Evolutionary conservation across 1,140 invertebrate genomes (phyloP).

Genomic region (Solen grandis): DNA sequence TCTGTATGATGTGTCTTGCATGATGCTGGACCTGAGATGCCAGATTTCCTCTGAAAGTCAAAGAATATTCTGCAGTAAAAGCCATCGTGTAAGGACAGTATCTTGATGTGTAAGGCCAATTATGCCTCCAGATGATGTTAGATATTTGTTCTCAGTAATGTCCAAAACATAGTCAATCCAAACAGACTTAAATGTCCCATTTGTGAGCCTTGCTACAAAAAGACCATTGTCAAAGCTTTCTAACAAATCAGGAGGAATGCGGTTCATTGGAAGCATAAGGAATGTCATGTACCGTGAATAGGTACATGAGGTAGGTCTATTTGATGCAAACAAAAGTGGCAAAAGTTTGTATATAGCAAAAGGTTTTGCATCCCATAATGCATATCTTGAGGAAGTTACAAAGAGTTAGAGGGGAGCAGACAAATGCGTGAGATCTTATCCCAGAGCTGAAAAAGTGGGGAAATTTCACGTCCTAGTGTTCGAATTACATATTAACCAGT

Average conservation of each 20-base stretch:
- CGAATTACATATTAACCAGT: too few relatives aligned
- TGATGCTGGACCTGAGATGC: too few relatives aligned
- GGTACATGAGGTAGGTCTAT: not conserved
- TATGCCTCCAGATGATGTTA: conserved; percentile 35
- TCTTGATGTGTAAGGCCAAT: conserved; percentile 30
- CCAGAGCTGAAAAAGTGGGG: conserved; percentile 36
- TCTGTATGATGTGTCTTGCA: conserved; percentile 8
- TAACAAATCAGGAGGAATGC: not conserved
- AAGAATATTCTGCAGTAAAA: conserved; percentile 28
- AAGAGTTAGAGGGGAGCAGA: too few relatives aligned
- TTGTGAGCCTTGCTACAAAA: not conserved
- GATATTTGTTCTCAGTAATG: conserved; percentile 27
- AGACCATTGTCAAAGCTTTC: not conserved
- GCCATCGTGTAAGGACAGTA: conserved; percentile 17
- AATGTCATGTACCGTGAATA: conserved; percentile 8
- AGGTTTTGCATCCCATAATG: too few relatives aligned
- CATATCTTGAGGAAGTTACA: too few relatives aligned
- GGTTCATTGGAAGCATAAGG: conserved; percentile 9
- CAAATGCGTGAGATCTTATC: too few relatives aligned
- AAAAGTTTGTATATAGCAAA: too few relatives aligned
- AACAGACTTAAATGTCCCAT: conserved; percentile 21
- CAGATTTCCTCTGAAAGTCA: not conserved
- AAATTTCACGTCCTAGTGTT: not conserved
- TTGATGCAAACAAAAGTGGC: too few relatives aligned
- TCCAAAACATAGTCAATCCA: conserved; percentile 36